Evolutionary conservation across 30 jellyfish, hydroid and myxozoan species (phyloP), one percentile per base, ranked within the genome.

Genomic region (Sanderia malayensis): DNA sequence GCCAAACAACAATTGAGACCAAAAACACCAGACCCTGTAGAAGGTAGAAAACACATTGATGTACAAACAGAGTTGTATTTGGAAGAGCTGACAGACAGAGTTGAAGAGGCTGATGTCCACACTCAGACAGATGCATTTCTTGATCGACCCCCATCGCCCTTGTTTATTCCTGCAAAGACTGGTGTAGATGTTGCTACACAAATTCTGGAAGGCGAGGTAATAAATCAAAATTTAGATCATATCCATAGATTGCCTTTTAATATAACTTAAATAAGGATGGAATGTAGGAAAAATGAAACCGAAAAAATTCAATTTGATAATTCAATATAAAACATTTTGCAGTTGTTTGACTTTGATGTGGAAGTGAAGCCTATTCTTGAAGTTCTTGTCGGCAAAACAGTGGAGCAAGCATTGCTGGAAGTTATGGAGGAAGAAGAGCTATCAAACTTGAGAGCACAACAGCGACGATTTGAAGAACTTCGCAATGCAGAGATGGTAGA

Each of bases 341-440:
- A 89, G 97, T 86, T 89, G 71, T 89, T 89, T 64, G 97, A 89
- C 58, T 89, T 89, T 57, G 95, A 89, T 62, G 60, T 89, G 37
- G 97, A 89, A 71, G 97, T 89, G 31, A 89, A 89, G 68, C 97
- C 97, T 24, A 89, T 89, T 20, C 64, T 89, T n/a, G 97, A 89
- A 65, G 97, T 89, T 1, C 93, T 89, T 26, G 93, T 89, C 75
- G 97, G 97, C 9, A 89, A 89, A 59, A 89, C 97, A 25, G 94
- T 89, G 1, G 97, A 89, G 59, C 97, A 89, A 55, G 93, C 97
- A 2, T 69, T 89, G 13, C 87, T 89, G 45, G 97, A 89, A 82
- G 97, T 89, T 1, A 89, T 89, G 97, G 97, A 89, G 67, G 97
- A 89, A 37, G 97, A 89, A 65, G 97, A 89, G 44, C 93, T 89